These are phyloP conservation scores for Acipenser oxyrinchus DNA, from an alignment of 2,797 vertebrate genomes.

Conservation along the genomic window DNA sequence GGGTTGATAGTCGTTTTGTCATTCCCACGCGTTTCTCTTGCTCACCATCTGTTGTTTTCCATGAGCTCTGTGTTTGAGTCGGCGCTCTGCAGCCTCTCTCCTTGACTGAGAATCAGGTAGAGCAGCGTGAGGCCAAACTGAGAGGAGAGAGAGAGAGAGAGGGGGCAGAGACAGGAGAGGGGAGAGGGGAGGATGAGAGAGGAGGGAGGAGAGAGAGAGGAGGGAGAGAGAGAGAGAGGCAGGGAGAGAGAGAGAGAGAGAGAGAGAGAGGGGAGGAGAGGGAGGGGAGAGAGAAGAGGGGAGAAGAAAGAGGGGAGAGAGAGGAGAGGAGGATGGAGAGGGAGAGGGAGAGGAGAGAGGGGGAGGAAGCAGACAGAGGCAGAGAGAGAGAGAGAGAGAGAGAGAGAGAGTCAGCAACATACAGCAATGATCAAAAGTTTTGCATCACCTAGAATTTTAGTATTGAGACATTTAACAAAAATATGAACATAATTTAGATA, in stretches of 20 bases:
- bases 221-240: too few relatives aligned
- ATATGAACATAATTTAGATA: too few relatives aligned
- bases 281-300: background rate
- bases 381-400: too few relatives aligned
- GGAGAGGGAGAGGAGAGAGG: background rate
- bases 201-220: background rate
- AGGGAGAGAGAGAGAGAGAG: background rate
- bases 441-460: too few relatives aligned
- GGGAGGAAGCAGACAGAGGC: too few relatives aligned
- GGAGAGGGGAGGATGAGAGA: background rate
- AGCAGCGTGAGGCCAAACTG: conserved; percentile 90
- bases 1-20: too few relatives aligned
- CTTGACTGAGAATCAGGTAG: conserved; percentile 84
- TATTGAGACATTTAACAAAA: too few relatives aligned
- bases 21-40: background rate
- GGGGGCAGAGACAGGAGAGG: too few relatives aligned
- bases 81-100: conserved; percentile 80
- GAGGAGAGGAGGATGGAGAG: too few relatives aligned
- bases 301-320: too few relatives aligned
- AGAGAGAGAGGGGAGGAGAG: background rate
- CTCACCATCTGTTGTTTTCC: conserved; percentile 83
- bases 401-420: too few relatives aligned
- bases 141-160: background rate
- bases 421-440: too few relatives aligned
- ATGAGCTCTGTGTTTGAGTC: conserved; percentile 67